Evolutionary conservation across 2,888 invertebrate genomes (phyloP), one percentile per base, ranked within the genome.

Genomic region (Odontocolon sp.): DNA sequence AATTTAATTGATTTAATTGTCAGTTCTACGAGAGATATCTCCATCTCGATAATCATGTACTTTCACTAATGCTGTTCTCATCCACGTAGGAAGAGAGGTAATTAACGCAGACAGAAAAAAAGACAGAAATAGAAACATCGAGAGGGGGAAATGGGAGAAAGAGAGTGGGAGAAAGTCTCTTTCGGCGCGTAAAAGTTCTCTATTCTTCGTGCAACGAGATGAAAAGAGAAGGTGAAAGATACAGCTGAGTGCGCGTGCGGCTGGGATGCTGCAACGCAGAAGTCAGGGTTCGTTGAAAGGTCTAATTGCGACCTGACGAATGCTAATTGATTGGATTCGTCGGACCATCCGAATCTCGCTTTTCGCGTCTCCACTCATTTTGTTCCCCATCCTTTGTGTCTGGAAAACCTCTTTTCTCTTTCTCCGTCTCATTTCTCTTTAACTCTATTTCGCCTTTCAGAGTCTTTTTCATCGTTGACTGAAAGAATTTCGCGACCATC

Each of bases 301-400:
- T 14, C 47, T 67, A 75, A 77, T 79, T 56, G 77, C 47, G 63
- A 42, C 36, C 57, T 36, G 42, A 52, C 45, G 68, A 63, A 64
- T 72, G 66, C 72, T 79, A 76, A 79, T 73, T 76, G 76, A 76
- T 76, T 73, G 72, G 36, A 76, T 76, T 76, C 71, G 63, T 57
- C 56, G 64, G 72, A 76, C 68, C 69, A 23, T 76, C 72, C 57
- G 57, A 67, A n/a, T 78, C 40, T 59, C 33, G 54, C 73, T 61
- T 33, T 64, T 64, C 63, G 31, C 42, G 18, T 50, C 33, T 63
- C 38, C 57, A 1, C 40, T 45, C 23, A 5, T 38, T 57, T 11
- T 21, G 40, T 36, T 36, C 16, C 14, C 26, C 14, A 11, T 36
- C 50, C 68, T 74, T 42, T 61, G 54, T 68, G 33, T 54, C 68